Conservation (phyloP, 2,797 vertebrate species). For the Poecilia wingei region DNA sequence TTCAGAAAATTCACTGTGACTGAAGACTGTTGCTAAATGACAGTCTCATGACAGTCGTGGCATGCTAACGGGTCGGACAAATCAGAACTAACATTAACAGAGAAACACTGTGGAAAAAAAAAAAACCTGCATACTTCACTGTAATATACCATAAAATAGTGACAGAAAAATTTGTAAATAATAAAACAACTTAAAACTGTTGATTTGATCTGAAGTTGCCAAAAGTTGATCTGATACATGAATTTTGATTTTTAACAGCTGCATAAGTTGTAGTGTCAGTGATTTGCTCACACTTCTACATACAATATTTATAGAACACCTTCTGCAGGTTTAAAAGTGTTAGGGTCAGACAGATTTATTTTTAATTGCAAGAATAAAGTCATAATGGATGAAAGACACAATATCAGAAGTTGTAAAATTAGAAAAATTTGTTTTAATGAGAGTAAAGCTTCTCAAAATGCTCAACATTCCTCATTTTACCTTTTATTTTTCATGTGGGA, state of each 20-base stretch:
- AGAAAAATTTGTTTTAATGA: too few relatives aligned
- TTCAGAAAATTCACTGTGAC: not conserved
- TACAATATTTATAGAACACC: not conserved
- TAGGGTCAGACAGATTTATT: not conserved
- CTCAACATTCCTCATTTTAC: not conserved
- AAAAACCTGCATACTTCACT: not conserved
- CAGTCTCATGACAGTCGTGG: not conserved
- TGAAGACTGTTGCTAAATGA: not conserved
- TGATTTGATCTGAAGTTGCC: too few relatives aligned
- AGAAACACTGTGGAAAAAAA: too few relatives aligned
- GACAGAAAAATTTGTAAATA: too few relatives aligned
- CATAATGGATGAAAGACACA: not conserved
- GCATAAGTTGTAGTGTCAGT: not conserved
- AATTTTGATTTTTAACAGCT: not conserved
- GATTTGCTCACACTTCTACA: not conserved
- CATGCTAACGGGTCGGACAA: not conserved
- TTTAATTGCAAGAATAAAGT: not conserved
- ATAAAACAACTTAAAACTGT: too few relatives aligned
- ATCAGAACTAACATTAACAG: too few relatives aligned
- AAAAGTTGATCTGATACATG: too few relatives aligned
- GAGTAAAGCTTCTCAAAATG: not conserved
- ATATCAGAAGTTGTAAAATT: too few relatives aligned
- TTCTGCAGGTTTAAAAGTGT: not conserved
- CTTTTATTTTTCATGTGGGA: too few relatives aligned
- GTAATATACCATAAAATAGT: not conserved